Conservation (phyloP, 2,888 invertebrate species). For the Rhamnusium bicolor region DNA sequence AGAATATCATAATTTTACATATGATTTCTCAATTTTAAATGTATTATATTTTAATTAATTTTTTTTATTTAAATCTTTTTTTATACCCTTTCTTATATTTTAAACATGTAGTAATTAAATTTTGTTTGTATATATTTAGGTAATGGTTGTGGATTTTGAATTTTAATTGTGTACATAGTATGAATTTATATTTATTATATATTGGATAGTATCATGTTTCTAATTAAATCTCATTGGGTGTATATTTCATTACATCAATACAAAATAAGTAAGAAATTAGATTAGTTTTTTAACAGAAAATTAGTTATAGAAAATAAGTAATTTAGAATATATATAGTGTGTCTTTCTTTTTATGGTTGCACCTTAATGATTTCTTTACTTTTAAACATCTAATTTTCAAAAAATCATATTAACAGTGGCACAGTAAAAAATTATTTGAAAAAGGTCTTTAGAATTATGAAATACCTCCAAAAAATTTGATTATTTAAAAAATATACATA, state of each 20-base stretch:
- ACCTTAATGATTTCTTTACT: too few relatives aligned
- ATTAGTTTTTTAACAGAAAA: neutral
- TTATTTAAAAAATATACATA: too few relatives aligned
- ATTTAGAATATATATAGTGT: neutral
- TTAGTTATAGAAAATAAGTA: neutral
- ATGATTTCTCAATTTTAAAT: neutral
- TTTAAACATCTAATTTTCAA: too few relatives aligned
- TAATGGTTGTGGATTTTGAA: conserved; percentile 3
- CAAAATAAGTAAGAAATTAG: neutral
- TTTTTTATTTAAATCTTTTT: neutral
- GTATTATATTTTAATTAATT: neutral
- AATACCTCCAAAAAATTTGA: too few relatives aligned
- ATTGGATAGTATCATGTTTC: neutral
- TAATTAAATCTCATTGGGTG: neutral
- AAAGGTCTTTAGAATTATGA: too few relatives aligned
- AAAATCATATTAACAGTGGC: too few relatives aligned
- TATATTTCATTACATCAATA: neutral
- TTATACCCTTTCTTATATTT: neutral
- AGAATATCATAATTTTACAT: neutral
- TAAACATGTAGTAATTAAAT: neutral
- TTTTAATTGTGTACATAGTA: conserved; percentile 10
- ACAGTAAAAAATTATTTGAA: too few relatives aligned
- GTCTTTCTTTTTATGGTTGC: too few relatives aligned
- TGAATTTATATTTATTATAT: conserved; percentile 6
- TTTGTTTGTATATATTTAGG: conserved; percentile 5